A percentile compares a stretch with the other conserved stretches of the same genome.
Conservation (phyloP, 2,113 vertebrate genomes). For the Heterotis niloticus region DNA sequence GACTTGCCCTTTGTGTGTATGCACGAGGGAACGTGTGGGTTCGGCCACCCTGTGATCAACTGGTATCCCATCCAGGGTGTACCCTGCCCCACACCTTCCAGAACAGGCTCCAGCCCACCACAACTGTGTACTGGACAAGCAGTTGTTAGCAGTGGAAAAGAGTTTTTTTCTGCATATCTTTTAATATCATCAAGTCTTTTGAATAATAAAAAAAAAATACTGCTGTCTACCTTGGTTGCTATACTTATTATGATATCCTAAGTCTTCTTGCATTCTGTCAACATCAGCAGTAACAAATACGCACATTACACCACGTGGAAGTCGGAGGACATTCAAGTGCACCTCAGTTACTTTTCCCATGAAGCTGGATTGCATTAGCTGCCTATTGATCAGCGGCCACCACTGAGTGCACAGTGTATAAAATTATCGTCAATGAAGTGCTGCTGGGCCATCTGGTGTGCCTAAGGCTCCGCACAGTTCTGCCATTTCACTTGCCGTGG, state of each 20-base stretch:
- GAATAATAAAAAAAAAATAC: neutral
- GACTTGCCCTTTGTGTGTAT: neutral
- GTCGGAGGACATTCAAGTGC: constrained; percentile 11
- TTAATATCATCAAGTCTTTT: no score
- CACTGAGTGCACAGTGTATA: constrained; percentile 36
- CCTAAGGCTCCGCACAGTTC: constrained; percentile 34
- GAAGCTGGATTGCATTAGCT: constrained; percentile 43
- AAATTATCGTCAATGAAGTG: constrained; percentile 42
- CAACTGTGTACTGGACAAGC: no score
- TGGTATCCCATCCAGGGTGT: neutral
- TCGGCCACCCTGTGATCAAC: neutral
- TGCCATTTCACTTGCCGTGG: constrained; percentile 42
- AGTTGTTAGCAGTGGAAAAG: no score
- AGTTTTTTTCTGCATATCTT: no score
- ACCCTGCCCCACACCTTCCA: no score
- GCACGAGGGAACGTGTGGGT: neutral
- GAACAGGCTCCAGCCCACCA: no score
- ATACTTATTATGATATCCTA: neutral
- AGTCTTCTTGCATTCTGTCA: neutral
- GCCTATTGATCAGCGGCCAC: constrained; percentile 42
- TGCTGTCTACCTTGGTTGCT: neutral
- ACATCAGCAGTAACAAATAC: neutral
- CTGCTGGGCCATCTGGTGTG: constrained; percentile 40
- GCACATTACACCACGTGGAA: neutral
- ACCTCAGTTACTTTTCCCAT: neutral